A percentile compares a stretch with the other conserved stretches of the same genome.
These are phyloP conservation scores for Lycocerus yunnanus DNA, from an alignment of 2,888 invertebrate genomes.

Conservation along the genomic window DNA sequence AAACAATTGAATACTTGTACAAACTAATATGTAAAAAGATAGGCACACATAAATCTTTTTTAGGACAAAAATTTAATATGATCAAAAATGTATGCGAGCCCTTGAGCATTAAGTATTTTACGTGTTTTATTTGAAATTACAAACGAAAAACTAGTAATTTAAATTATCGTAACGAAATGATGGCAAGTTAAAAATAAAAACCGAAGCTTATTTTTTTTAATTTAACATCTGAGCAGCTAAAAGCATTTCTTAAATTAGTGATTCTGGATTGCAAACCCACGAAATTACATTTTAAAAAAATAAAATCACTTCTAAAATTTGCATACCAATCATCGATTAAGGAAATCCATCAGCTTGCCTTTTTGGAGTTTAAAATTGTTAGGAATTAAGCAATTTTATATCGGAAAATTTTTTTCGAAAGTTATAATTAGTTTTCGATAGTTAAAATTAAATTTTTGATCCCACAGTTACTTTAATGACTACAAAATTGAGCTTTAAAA, in stretches of 20 bases:
- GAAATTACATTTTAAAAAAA: background rate
- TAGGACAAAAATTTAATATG: too few relatives aligned
- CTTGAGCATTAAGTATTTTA: too few relatives aligned
- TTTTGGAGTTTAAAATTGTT: background rate
- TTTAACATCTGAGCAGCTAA: background rate
- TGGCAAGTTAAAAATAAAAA: background rate
- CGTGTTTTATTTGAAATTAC: too few relatives aligned
- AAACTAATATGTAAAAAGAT: too few relatives aligned
- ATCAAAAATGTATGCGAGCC: too few relatives aligned
- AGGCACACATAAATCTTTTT: too few relatives aligned
- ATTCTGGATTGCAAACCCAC: background rate
- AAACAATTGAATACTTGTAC: too few relatives aligned
- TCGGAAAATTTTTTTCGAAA: background rate
- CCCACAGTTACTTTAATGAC: background rate
- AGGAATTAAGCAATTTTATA: background rate
- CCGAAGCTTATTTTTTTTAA: background rate
- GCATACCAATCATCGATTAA: background rate
- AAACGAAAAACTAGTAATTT: background rate
- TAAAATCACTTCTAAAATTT: background rate
- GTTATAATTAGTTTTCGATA: background rate
- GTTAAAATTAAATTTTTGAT: background rate
- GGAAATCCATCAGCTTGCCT: background rate
- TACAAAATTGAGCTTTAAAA: background rate
- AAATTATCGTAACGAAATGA: background rate
- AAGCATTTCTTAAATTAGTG: background rate